Percentiles rank a stretch among this genome's conserved stretches.
These are phyloP conservation scores for Poeciliopsis occidentalis DNA, from an alignment of 2,113 vertebrate genomes.

Conservation along the genomic window DNA sequence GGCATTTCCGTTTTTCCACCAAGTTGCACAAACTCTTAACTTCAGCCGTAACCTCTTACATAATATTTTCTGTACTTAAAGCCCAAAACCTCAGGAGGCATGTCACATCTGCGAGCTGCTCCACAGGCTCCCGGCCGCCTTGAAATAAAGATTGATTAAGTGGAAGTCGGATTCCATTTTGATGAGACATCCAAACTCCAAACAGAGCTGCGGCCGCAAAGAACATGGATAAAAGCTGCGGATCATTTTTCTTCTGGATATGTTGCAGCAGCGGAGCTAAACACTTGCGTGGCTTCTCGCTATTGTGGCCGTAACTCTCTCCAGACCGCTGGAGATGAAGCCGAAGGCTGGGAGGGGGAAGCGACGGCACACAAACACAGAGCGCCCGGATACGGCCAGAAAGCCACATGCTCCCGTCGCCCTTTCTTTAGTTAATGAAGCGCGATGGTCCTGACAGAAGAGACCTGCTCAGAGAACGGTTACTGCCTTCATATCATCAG, in stretches of 20 bases:
- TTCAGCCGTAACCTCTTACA: constrained; percentile 20
- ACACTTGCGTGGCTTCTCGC: constrained; percentile 62
- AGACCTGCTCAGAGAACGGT: constrained; percentile 35
- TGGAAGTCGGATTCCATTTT: constrained; percentile 71
- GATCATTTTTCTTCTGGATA: constrained; percentile 65
- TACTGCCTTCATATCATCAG: too few species aligned
- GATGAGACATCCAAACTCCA: constrained; percentile 66
- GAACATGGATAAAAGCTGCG: constrained; percentile 69
- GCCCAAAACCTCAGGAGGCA: constrained; percentile 18
- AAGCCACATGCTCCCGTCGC: neutral
- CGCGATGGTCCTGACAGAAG: constrained; percentile 55
- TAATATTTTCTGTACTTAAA: constrained; percentile 34
- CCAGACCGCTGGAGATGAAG: constrained; percentile 46
- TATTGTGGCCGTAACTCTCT: constrained; percentile 66
- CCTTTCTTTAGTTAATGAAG: constrained; percentile 50
- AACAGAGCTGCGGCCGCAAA: constrained; percentile 62
- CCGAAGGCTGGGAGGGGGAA: constrained; percentile 37
- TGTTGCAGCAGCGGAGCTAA: constrained; percentile 40
- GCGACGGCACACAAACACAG: constrained; percentile 15
- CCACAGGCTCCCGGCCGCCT: constrained; percentile 18
- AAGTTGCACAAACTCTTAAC: constrained; percentile 32
- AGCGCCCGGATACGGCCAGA: neutral
- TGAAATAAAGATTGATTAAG: constrained; percentile 63
- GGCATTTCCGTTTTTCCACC: constrained; percentile 12
- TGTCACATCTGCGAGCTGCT: constrained; percentile 59